phyloP scores from a whole-genome alignment of 1,140 invertebrate genomes.

The Oryctes rhinoceros region DNA sequence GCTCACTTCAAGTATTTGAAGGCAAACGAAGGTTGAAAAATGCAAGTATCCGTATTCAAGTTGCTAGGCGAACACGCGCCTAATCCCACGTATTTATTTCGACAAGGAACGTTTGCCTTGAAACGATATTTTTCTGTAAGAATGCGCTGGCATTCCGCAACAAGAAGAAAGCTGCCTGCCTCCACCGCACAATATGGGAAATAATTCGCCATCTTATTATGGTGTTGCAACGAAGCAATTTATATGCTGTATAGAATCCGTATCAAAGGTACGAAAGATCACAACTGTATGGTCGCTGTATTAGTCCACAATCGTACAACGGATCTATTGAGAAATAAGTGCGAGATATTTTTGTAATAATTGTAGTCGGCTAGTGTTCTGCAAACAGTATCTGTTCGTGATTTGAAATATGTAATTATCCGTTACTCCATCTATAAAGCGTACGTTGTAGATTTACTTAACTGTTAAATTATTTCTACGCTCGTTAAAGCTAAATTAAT shows the following conservation, averaged over 20 bases:
- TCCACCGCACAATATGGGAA: conserved; percentile 25
- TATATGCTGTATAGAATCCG: neutral
- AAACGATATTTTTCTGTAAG: conserved; percentile 23
- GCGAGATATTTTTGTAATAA: neutral
- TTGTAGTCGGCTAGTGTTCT: neutral
- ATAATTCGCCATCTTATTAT: conserved; percentile 1
- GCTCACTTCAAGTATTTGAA: neutral
- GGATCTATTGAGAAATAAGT: conserved; percentile 9
- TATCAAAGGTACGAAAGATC: neutral
- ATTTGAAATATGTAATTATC: neutral
- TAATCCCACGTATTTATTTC: conserved; percentile 31
- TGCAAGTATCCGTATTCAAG: neutral
- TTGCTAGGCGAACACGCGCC: conserved; percentile 24
- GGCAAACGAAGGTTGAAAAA: conserved; percentile 2
- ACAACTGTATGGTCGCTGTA: neutral
- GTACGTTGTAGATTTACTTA: neutral
- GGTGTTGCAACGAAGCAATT: neutral
- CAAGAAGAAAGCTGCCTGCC: conserved; percentile 28
- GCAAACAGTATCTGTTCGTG: neutral
- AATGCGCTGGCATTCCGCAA: conserved; percentile 20
- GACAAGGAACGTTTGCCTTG: conserved; percentile 24
- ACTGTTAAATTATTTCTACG: no score
- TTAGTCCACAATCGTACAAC: neutral
- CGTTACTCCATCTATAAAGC: neutral
- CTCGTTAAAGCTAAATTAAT: no score